A percentile compares a stretch with the other conserved stretches of the same genome.
Evolutionary conservation across 2,797 vertebrate species (phyloP).

Genomic region (Darevskia mixta): DNA sequence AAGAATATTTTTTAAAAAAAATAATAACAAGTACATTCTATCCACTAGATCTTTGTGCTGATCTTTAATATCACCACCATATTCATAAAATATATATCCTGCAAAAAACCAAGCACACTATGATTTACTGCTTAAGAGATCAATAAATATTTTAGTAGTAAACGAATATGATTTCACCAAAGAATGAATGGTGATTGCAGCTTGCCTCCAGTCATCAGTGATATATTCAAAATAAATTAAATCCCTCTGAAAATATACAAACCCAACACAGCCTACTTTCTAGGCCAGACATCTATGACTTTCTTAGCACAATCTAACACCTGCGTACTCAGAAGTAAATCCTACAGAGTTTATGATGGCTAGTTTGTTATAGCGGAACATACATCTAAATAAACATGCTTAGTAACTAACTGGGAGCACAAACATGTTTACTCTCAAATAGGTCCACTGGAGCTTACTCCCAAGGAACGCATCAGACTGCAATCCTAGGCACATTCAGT

Average conservation of each 20-base stretch:
- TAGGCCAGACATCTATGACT: constrained; percentile 57
- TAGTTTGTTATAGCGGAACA: too few relatives aligned
- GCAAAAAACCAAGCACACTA: constrained; percentile 46
- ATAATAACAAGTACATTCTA: not conserved
- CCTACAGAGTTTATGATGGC: not conserved
- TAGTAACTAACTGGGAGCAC: not conserved
- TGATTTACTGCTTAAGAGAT: constrained; percentile 64
- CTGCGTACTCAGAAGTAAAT: not conserved
- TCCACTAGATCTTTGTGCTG: not conserved
- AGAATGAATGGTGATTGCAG: constrained; percentile 65
- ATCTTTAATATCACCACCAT: constrained; percentile 46
- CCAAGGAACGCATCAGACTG: not conserved
- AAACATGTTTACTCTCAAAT: too few relatives aligned
- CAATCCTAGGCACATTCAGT: not conserved
- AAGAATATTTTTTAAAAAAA: constrained; percentile 26
- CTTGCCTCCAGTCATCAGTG: constrained; percentile 61
- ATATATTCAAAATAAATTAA: constrained; percentile 76
- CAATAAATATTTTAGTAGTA: constrained; percentile 67
- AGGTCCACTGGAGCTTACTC: not conserved
- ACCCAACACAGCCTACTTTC: constrained; percentile 52
- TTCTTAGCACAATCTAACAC: constrained; percentile 49
- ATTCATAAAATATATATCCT: constrained; percentile 46
- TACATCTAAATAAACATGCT: not conserved
- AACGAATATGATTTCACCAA: constrained; percentile 61
- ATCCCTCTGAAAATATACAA: constrained; percentile 65